Evolutionary conservation across 1,140 invertebrate species (phyloP).

Genomic region (Mercenaria mercenaria): DNA sequence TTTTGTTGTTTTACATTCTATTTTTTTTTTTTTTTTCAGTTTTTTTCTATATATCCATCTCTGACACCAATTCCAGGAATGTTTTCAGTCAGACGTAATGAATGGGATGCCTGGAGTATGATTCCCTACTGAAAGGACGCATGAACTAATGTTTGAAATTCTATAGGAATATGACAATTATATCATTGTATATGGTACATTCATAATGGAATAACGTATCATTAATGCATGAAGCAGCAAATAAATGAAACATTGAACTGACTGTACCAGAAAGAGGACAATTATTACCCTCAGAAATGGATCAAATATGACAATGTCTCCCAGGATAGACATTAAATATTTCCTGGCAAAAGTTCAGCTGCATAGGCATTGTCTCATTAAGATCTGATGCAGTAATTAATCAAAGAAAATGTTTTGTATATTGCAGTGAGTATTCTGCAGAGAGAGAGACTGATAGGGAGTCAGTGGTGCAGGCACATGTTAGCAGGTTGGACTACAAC

Average conservation of each 20-base stretch:
- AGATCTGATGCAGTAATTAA: neutral
- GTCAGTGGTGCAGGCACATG: no score
- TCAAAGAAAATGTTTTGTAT: neutral
- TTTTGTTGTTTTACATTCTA: no score
- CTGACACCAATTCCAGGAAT: no score
- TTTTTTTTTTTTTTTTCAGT: no score
- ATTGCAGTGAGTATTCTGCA: no score
- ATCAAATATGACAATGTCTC: neutral
- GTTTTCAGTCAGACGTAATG: no score
- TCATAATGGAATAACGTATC: slow-evolving; percentile 18
- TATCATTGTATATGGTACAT: neutral
- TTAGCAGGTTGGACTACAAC: no score
- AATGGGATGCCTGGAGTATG: no score
- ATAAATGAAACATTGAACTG: neutral
- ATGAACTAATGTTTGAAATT: neutral
- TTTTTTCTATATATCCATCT: no score
- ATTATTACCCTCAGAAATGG: neutral
- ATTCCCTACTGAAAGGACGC: neutral
- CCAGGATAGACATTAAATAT: neutral
- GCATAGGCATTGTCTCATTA: neutral
- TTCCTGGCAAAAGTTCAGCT: neutral
- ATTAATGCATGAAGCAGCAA: neutral
- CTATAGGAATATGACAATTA: neutral
- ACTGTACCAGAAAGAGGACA: no score
- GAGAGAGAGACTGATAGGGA: no score